Evolutionary conservation across 2,888 invertebrate genomes (phyloP).

Genomic region (Mamestra brassicae): DNA sequence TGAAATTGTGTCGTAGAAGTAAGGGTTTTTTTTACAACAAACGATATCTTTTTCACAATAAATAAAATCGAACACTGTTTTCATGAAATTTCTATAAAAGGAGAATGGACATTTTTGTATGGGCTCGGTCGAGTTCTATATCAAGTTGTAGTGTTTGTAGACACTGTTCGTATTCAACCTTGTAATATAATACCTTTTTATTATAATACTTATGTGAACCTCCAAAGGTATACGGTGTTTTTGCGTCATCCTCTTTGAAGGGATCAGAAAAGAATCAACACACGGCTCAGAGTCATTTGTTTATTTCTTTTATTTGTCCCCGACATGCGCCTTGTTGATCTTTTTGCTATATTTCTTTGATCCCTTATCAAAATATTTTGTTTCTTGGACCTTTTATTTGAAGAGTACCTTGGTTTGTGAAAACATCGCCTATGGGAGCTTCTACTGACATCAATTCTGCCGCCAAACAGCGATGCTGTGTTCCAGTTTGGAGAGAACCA

Average conservation of each 20-base stretch:
- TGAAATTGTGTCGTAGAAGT: too few relatives aligned
- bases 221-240: background rate
- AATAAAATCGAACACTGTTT: background rate
- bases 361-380: constrained; percentile 29
- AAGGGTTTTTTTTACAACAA: background rate
- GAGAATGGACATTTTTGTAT: background rate
- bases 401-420: background rate
- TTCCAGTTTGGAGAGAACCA: background rate
- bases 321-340: constrained; percentile 20
- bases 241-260: constrained; percentile 9
- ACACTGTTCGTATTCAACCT: background rate
- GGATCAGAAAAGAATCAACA: constrained; percentile 32
- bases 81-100: background rate
- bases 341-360: constrained; percentile 18
- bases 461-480: background rate
- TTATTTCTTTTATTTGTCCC: constrained; percentile 39
- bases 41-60: background rate
- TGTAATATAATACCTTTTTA: background rate
- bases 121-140: background rate
- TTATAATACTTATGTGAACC: background rate
- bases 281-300: constrained; percentile 6
- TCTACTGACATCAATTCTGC: background rate
- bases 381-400: background rate
- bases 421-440: too few relatives aligned
- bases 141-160: background rate